Evolutionary conservation across 2,888 invertebrate genomes (phyloP).

Genomic region (Buathra laborator): DNA sequence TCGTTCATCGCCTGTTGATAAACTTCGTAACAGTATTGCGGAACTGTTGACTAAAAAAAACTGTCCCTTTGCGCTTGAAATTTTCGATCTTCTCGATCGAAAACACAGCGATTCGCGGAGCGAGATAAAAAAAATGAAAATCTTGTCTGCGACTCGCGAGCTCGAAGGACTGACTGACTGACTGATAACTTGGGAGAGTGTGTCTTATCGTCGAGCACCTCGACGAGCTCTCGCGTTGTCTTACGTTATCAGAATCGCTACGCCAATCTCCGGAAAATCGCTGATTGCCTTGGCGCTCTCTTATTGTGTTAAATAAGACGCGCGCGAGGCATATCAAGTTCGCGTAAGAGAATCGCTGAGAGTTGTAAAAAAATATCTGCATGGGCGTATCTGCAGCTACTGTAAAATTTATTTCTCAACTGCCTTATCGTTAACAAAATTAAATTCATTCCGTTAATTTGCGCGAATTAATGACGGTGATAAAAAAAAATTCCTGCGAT

Average conservation of each 20-base stretch:
- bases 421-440: background rate
- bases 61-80: background rate
- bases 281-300: conserved; percentile 67
- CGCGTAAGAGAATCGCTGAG: conserved; percentile 5
- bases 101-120: conserved; percentile 14
- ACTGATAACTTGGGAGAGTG: conserved; percentile 62
- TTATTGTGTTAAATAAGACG: background rate
- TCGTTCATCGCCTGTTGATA: background rate
- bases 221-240: conserved; percentile 63
- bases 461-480: too few species aligned
- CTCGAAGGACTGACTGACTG: conserved; percentile 62
- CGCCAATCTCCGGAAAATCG: conserved; percentile 73
- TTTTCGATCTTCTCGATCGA: background rate
- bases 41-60: background rate
- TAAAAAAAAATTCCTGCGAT: too few species aligned
- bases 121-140: too few species aligned
- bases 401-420: background rate
- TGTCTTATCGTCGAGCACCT: conserved; percentile 70
- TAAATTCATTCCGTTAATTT: background rate
- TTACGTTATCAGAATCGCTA: conserved; percentile 76
- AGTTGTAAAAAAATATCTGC: background rate
- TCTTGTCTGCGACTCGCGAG: conserved; percentile 22
- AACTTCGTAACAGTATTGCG: background rate
- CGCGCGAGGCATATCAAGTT: background rate
- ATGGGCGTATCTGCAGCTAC: background rate